Conservation (phyloP, 2,888 invertebrate species). For the Pyrochroa serraticornis region DNA sequence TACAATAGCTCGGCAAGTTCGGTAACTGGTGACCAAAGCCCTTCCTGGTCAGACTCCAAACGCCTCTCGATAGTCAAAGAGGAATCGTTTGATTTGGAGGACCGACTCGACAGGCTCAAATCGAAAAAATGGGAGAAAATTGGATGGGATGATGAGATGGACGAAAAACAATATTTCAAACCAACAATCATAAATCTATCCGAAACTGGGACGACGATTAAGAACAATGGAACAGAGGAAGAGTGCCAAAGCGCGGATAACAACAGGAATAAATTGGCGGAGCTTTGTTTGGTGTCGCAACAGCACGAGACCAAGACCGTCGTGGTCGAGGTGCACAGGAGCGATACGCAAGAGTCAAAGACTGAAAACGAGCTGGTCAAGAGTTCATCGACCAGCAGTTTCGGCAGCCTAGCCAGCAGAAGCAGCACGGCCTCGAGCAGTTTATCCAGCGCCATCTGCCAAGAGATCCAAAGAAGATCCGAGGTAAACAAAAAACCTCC, state of each 20-base stretch:
- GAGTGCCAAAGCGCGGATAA: conserved; percentile 56
- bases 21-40: conserved; percentile 76
- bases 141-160: conserved; percentile 67
- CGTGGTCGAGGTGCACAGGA: conserved; percentile 77
- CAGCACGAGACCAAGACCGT: conserved; percentile 68
- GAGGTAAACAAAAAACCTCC: conserved; percentile 59
- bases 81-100: conserved; percentile 68
- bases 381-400: conserved; percentile 55
- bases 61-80: conserved; percentile 77
- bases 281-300: conserved; percentile 57
- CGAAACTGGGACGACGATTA: conserved; percentile 74
- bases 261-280: conserved; percentile 50
- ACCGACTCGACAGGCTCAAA: conserved; percentile 54
- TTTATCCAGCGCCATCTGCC: conserved; percentile 72
- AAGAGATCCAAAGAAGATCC: conserved; percentile 71
- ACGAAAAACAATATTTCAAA: conserved; percentile 65
- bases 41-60: conserved; percentile 70
- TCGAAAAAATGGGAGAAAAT: conserved; percentile 53
- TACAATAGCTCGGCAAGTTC: conserved; percentile 86
- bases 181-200: conserved; percentile 76
- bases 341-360: conserved; percentile 49
- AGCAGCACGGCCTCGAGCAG: conserved; percentile 58
- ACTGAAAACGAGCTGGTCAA: conserved; percentile 48
- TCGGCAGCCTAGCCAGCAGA: conserved; percentile 52
- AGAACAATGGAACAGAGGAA: conserved; percentile 60